Evolutionary conservation across 2,797 vertebrate genomes (phyloP), one percentile per base, ranked within the genome.

Genomic region (Remorina albescens): DNA sequence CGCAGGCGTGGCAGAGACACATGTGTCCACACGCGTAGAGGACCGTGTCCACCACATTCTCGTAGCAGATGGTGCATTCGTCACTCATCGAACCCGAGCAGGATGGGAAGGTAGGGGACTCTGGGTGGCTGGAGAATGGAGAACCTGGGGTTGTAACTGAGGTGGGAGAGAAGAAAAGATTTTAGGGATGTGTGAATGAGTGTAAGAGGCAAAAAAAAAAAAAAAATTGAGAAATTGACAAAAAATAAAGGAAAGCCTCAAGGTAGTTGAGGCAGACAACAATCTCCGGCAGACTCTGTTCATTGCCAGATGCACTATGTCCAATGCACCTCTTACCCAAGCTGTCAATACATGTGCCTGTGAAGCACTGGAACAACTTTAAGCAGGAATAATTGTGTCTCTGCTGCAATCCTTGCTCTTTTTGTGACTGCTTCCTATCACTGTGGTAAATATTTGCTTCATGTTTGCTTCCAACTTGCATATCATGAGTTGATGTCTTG

Each of bases 21-120:
- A 99, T 98, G 93, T 99, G 98, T 73, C 98, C 98, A 23, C 98
- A 99, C 54, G 97, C 96, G 76, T 99, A 98, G 91, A 99, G 97
- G 86, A 98, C 98, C 0, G 97, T 97, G 94, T 99, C 97, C 90
- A 98, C 98, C 36, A 93, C 86, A 32, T 97, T 97, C 91, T 99
- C 97, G 0, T 97, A 99, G 94, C 98, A 99, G 85, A 99, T 99
- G 90, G 97, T 96, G 89, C 97, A 99, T 83, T 99, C 97, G 1
- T 98, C 97, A 3, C 92, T 95, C 95, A 96, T 97, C 21, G 95
- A 93, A 63, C 93, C 94, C 9, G 94, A 93, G 90, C 90, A 64
- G 0, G 95, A 89, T 0, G 95, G 95, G 47, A 95, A 92, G 72
- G 95, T 92, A 15, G 96, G 96, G 1, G 97, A 98, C 89, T 97